Evolutionary conservation across 2,888 invertebrate genomes (phyloP), one percentile per base, ranked within the genome.

Genomic region (Sylvicola fuscatus): DNA sequence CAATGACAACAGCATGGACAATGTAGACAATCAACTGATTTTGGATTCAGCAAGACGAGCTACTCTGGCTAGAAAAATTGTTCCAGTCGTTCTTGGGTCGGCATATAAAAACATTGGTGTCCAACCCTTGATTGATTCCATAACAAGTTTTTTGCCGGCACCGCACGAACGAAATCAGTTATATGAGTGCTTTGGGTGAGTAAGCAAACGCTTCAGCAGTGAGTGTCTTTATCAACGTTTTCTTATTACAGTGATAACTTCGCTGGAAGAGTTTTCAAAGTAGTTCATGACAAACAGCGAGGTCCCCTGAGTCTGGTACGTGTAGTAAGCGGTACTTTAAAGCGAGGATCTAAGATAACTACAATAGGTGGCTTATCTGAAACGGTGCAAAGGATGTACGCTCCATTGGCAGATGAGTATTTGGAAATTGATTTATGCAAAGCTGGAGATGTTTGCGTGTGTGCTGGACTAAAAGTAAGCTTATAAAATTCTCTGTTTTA

Each of bases 21-120:
- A 66, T 32, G 57, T 89, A 15, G 53, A 66, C 12, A 48, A 61
- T 4, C 53, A 61, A 8, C 61, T 69, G 30, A 60, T 89, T 26
- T 50, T 64, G 3, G 56, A 63, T 14, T 77, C 87, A 0, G 52
- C 92, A 6, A 62, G 76, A 39, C 65, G 72, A 42, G 68, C 70
- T 14, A 81, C 78, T 0, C 49, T 70, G 33, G 49, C 56, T 2
- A 51, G 64, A 47, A 64, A 62, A 48, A 66, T 68, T 2, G 74
- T 83, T 14, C 90, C 92, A 0, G 72, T 95, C 2, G 48, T 92
- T 0, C 70, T 89, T 46, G 97, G 97, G 0, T 92, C 92, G 53
- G 84, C 95, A 0, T 86, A 90, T 48, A 89, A 86, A 54, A 93
- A 95, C 54, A 71, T 86, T 5, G 93, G 89, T 2, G 79, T 98